Conservation (phyloP, 2,888 invertebrate species). For the Trachelus troglodyta region DNA sequence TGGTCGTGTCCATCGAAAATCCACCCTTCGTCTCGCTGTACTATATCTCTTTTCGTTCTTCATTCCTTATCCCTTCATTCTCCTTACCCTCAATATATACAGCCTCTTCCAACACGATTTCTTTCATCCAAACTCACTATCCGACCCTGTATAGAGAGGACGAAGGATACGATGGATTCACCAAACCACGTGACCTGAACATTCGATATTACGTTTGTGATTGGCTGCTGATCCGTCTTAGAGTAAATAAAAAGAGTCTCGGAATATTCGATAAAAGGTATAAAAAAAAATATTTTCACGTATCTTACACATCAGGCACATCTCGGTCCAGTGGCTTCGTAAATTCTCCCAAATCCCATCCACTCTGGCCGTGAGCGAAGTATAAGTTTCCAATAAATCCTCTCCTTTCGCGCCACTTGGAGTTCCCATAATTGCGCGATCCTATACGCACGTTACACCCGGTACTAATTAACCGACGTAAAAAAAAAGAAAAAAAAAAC, state of each 20-base stretch:
- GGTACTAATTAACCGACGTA: neutral
- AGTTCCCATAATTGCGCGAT: neutral
- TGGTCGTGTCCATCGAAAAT: neutral
- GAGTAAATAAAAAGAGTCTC: neutral
- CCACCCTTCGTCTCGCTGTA: neutral
- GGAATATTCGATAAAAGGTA: neutral
- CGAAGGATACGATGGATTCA: neutral
- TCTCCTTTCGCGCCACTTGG: neutral
- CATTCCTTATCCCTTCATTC: conserved; percentile 5
- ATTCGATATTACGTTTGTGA: conserved; percentile 27
- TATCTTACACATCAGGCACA: no score
- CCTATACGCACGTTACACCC: neutral
- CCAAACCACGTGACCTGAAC: conserved; percentile 18
- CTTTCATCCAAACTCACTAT: neutral
- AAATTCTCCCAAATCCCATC: neutral
- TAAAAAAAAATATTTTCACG: neutral
- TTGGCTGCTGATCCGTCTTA: conserved; percentile 14
- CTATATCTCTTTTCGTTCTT: conserved; percentile 10
- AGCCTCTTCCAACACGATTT: neutral
- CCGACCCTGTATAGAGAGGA: neutral
- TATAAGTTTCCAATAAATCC: neutral
- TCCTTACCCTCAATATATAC: neutral
- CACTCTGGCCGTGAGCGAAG: neutral
- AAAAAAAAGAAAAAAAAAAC: neutral
- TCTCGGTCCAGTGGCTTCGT: neutral